phyloP scores from a whole-genome alignment of 2,113 vertebrate species.

The Prunella fulvescens region DNA sequence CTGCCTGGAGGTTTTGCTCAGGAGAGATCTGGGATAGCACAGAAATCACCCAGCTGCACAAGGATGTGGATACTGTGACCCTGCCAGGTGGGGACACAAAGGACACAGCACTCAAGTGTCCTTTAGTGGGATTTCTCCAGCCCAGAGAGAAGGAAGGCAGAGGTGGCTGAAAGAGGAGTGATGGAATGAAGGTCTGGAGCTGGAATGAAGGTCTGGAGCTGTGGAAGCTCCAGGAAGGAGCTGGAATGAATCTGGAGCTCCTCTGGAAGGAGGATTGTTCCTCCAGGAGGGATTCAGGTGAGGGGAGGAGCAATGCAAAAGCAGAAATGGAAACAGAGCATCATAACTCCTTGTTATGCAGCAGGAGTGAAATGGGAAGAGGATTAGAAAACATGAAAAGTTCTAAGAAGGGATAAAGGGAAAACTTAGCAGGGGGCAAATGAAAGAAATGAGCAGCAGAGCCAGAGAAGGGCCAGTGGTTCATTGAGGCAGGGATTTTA shows the following conservation, averaged over 20 bases:
- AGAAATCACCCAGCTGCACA: not conserved
- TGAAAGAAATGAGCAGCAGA: not conserved
- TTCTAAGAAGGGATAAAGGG: not conserved
- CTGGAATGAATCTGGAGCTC: not conserved
- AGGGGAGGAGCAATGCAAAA: not conserved
- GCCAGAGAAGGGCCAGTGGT: not conserved
- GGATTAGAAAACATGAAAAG: not conserved
- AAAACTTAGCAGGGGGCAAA: not conserved
- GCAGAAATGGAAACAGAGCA: not conserved
- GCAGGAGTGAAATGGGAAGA: not conserved
- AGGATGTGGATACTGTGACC: rapidly evolving
- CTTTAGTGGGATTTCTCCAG: not conserved
- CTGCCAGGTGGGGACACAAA: not conserved
- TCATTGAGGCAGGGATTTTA: not conserved
- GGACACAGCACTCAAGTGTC: not conserved
- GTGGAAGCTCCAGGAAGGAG: not conserved
- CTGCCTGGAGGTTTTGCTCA: not conserved
- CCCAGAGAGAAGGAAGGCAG: not conserved
- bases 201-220: not conserved
- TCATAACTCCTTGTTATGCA: not conserved
- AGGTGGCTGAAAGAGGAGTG: not conserved
- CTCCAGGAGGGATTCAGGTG: not conserved
- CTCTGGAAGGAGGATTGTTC: not conserved
- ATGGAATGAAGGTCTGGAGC: not conserved
- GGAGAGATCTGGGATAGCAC: not conserved